phyloP scores from a whole-genome alignment of 2,888 invertebrate genomes.

The Mactromeris polynyma region DNA sequence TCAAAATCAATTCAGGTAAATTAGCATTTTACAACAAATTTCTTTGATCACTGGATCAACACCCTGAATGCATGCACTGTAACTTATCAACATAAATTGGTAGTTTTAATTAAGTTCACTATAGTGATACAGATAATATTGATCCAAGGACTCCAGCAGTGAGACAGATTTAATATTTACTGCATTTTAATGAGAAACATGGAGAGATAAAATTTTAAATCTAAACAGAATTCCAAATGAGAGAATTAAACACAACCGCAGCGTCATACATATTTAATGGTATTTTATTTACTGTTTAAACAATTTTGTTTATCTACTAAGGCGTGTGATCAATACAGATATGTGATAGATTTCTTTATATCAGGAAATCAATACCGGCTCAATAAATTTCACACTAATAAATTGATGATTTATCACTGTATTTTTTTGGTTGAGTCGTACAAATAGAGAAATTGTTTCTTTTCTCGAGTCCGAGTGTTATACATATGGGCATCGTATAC shows the following conservation, averaged over 20 bases:
- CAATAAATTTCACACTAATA: neutral
- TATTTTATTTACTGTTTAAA: slow-evolving; percentile 1
- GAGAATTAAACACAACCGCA: neutral
- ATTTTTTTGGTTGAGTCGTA: neutral
- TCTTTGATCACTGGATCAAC: too few species aligned
- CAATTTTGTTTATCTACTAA: neutral
- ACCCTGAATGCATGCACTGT: too few species aligned
- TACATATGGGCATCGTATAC: too few species aligned
- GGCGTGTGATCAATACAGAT: neutral
- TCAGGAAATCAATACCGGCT: neutral
- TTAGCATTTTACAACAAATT: too few species aligned
- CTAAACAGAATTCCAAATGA: neutral
- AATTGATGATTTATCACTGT: neutral
- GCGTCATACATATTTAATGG: neutral
- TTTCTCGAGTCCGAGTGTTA: too few species aligned
- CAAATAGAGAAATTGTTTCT: too few species aligned
- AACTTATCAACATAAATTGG: too few species aligned
- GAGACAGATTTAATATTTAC: neutral
- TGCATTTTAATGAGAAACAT: neutral
- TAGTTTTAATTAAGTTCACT: too few species aligned
- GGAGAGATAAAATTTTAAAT: neutral
- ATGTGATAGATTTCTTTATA: neutral
- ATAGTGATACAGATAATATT: neutral
- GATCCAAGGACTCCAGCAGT: neutral
- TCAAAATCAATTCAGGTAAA: too few species aligned